Evolutionary conservation across 2,888 invertebrate genomes (phyloP), one percentile per base, ranked within the genome.

Genomic region (Nemotelus pantherinus): DNA sequence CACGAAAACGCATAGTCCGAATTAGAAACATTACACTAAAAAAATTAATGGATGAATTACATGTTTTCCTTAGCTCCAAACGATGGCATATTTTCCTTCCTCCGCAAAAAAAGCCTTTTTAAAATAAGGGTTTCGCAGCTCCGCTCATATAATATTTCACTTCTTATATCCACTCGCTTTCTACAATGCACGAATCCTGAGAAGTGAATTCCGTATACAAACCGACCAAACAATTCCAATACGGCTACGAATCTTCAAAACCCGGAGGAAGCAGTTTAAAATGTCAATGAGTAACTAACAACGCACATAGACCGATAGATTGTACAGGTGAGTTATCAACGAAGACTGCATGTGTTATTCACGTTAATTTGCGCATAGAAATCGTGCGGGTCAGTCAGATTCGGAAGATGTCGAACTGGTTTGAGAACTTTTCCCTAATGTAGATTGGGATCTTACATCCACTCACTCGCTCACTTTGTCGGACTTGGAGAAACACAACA

Each of bases 1-100:
- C 70, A 45, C 25, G 70, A 65, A 67, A 67, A 67, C 7, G 7
- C 47, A 50, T 50, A 7, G 53, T 9, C 47, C 6, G 68, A 68
- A 53, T 43, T 39, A 43, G 7, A 39, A 70, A 10, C 7, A 55
- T n/a, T 44, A 57, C 25, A 74, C 74, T 63, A 60, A 60, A 41
- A 47, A 53, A 67, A 57, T 41, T 2, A 57, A 74, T 64, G 39
- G 45, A 76, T 68, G 74, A 67, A 76, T 80, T 80, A 80, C 80
- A 78, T 78, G 80, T 77, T 76, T 70, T 67, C 70, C 58, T 77
- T 79, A 39, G 78, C 75, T 76, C 79, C 80, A 68, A 79, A 77
- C 6, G 79, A 77, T 48, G 80, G 80, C 80, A 80, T 80, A 60
- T 65, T 77, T 9, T 58, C 55, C 55, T 55, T 70, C 53, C 3